Evolutionary conservation across 2,113 vertebrate genomes (phyloP).

Genomic region (Oryzias celebensis): DNA sequence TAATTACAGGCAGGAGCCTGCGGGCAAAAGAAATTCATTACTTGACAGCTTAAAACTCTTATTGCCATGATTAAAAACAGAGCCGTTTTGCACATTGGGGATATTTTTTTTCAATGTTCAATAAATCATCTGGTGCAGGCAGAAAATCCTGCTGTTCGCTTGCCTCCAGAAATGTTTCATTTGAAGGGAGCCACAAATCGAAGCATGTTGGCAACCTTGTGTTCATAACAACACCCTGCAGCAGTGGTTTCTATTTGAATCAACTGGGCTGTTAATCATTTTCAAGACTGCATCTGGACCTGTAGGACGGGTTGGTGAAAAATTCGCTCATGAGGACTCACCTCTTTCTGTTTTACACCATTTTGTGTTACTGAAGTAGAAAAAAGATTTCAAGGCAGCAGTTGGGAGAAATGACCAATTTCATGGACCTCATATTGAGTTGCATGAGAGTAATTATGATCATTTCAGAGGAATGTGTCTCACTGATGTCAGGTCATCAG

Average conservation of each 20-base stretch:
- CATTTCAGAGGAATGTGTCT: too few relatives aligned
- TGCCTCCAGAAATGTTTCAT: conserved; percentile 46
- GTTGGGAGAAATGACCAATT: too few relatives aligned
- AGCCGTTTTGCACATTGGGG: conserved; percentile 54
- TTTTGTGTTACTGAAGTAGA: not conserved
- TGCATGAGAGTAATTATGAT: too few relatives aligned
- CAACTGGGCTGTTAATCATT: conserved; percentile 33
- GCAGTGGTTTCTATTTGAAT: conserved; percentile 21
- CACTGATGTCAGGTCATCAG: too few relatives aligned
- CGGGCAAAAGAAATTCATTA: conserved; percentile 62
- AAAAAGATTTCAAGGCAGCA: not conserved
- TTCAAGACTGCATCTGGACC: conserved; percentile 17
- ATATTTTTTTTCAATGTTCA: conserved; percentile 52
- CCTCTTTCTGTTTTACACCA: conserved; percentile 6
- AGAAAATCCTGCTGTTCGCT: conserved; percentile 44
- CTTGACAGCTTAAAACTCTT: conserved; percentile 60
- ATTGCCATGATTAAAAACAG: conserved; percentile 67
- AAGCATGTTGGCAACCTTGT: conserved; percentile 38
- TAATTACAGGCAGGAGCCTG: conserved; percentile 60
- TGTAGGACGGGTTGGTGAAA: conserved; percentile 6
- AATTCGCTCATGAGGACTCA: conserved; percentile 13
- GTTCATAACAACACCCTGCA: conserved; percentile 33
- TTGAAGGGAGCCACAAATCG: conserved; percentile 47
- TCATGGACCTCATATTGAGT: too few relatives aligned
- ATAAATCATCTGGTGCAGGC: conserved; percentile 58